Evolutionary conservation across 1,140 invertebrate species (phyloP).

Genomic region (Drosophila willistoni): DNA sequence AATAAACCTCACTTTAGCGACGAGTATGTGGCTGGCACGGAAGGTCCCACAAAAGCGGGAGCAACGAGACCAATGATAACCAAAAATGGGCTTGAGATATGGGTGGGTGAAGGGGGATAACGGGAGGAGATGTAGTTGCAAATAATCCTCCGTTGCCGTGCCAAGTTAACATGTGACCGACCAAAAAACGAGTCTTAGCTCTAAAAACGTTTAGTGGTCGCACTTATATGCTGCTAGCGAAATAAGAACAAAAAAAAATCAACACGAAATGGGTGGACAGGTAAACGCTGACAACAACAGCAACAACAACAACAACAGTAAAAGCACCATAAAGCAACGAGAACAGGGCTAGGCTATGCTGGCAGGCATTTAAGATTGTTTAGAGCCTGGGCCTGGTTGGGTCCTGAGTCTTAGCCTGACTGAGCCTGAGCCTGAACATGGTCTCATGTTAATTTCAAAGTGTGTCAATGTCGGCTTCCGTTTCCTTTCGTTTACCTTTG

Average conservation of each 20-base stretch:
- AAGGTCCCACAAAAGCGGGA: constrained; percentile 64
- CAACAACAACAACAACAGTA: neutral
- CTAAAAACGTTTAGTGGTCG: constrained; percentile 68
- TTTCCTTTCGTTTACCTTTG: constrained; percentile 63
- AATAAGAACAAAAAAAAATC: constrained; percentile 49
- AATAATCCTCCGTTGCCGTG: constrained; percentile 56
- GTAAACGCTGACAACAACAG: constrained; percentile 63
- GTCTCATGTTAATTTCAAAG: constrained; percentile 70
- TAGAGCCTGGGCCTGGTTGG: constrained; percentile 23
- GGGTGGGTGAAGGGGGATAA: neutral
- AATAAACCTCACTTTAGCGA: constrained; percentile 29
- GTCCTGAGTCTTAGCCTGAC: constrained; percentile 13
- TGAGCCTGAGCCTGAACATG: constrained; percentile 22
- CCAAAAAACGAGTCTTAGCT: constrained; percentile 26
- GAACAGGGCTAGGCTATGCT: constrained; percentile 54
- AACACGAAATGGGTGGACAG: constrained; percentile 77
- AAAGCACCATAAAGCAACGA: constrained; percentile 16
- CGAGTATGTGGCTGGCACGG: constrained; percentile 53
- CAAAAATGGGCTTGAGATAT: neutral
- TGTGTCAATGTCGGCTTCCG: constrained; percentile 79
- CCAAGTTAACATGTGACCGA: constrained; percentile 35
- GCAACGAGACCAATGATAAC: constrained; percentile 22
- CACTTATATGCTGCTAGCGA: constrained; percentile 56
- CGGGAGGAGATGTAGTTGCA: constrained; percentile 29
- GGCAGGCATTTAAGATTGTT: constrained; percentile 64